Evolutionary conservation across 2,888 invertebrate genomes (phyloP).

Genomic region (Exephanes ischioxanthus): DNA sequence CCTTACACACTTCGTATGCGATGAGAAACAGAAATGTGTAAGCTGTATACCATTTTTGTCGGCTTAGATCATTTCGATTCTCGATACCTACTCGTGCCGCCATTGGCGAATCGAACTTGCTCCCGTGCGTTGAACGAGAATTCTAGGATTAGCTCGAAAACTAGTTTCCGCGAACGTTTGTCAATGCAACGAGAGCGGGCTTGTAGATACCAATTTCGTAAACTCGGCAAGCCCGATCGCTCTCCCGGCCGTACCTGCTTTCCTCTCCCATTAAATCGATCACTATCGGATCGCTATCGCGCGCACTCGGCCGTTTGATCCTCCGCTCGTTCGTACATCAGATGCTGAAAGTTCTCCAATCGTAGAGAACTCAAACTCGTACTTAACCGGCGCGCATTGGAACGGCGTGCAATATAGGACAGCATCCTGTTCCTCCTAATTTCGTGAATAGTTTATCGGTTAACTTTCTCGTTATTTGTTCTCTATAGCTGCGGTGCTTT

Average conservation of each 20-base stretch:
- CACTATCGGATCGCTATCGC: slow-evolving; percentile 51
- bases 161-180: slow-evolving; percentile 57
- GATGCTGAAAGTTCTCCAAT: slow-evolving; percentile 65
- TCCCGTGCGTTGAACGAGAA: slow-evolving; percentile 21
- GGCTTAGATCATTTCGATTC: background rate
- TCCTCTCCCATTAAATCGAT: slow-evolving; percentile 60
- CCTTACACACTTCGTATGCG: background rate
- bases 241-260: slow-evolving; percentile 27
- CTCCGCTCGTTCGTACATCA: slow-evolving; percentile 52
- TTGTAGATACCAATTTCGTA: slow-evolving; percentile 62
- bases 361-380: slow-evolving; percentile 38
- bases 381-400: slow-evolving; percentile 22
- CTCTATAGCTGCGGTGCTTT: background rate
- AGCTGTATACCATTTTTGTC: background rate
- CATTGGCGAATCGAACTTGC: slow-evolving; percentile 7
- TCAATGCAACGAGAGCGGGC: slow-evolving; percentile 41
- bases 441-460: slow-evolving; percentile 46
- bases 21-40: background rate
- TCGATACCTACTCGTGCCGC: background rate
- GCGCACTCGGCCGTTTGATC: slow-evolving; percentile 46
- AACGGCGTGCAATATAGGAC: slow-evolving; percentile 27
- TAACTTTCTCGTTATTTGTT: slow-evolving; percentile 46
- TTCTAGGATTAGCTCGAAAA: slow-evolving; percentile 55
- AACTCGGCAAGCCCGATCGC: slow-evolving; percentile 47
- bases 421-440: slow-evolving; percentile 42